phyloP scores from a whole-genome alignment of 2,888 invertebrate genomes.

The Griposia aprilina region DNA sequence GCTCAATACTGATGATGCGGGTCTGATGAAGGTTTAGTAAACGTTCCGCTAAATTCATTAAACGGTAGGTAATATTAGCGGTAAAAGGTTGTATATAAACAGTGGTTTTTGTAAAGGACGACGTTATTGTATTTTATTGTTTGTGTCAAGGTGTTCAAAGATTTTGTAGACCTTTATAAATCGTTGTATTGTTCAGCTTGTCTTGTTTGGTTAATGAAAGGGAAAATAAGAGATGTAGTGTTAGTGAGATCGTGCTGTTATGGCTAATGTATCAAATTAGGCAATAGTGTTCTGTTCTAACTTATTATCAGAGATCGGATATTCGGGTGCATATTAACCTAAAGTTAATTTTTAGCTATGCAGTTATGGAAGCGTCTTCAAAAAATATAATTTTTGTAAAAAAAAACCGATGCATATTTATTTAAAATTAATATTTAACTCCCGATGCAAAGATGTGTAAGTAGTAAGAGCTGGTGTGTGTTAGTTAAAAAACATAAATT shows the following conservation, averaged over 20 bases:
- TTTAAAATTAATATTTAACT: too few relatives aligned
- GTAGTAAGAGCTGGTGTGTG: too few relatives aligned
- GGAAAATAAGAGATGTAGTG: constrained; percentile 3
- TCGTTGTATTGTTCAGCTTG: constrained; percentile 20
- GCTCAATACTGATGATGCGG: constrained; percentile 19
- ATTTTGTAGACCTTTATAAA: constrained; percentile 22
- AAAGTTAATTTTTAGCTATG: too few relatives aligned
- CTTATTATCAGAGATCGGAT: too few relatives aligned
- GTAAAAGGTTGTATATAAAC: constrained; percentile 25
- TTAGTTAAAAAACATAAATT: too few relatives aligned
- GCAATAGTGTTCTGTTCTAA: too few relatives aligned
- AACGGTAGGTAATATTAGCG: constrained; percentile 33
- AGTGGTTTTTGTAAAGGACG: constrained; percentile 27
- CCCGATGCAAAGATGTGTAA: too few relatives aligned
- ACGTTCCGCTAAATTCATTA: constrained; percentile 21
- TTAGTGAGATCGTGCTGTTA: background rate
- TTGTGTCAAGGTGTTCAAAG: constrained; percentile 9
- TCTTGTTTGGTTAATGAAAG: constrained; percentile 16
- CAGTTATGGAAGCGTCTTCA: too few relatives aligned
- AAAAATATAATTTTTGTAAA: too few relatives aligned
- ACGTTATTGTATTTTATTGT: constrained; percentile 19
- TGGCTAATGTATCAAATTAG: background rate
- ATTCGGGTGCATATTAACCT: too few relatives aligned
- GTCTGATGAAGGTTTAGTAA: constrained; percentile 14
- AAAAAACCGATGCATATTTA: too few relatives aligned